Percentiles rank a stretch among this genome's conserved stretches.
phyloP scores from a whole-genome alignment of 2,797 vertebrate genomes.

The Fistularia commersonii region DNA sequence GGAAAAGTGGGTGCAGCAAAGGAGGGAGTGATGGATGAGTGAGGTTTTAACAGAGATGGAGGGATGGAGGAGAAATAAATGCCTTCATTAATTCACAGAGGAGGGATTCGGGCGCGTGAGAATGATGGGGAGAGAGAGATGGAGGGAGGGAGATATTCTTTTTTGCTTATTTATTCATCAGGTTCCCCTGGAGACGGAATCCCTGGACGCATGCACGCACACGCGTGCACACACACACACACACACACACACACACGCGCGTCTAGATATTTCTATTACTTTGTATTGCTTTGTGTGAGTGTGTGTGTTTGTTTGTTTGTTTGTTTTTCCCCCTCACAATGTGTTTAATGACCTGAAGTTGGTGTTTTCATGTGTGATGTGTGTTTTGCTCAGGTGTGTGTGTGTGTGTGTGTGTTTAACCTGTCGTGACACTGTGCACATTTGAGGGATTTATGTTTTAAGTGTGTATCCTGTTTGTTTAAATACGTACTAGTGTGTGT shows the following conservation, averaged over 20 bases:
- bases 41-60: constrained; percentile 25
- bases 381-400: too few relatives aligned
- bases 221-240: too few relatives aligned
- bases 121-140: neutral
- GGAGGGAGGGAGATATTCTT: neutral
- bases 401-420: too few relatives aligned
- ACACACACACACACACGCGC: constrained; percentile 6
- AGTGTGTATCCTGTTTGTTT: too few relatives aligned
- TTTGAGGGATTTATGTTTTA: too few relatives aligned
- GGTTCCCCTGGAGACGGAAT: constrained; percentile 34
- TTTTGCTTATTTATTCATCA: constrained; percentile 65
- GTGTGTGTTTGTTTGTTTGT: neutral
- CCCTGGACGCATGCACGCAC: constrained; percentile 11
- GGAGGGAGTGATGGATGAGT: constrained; percentile 3
- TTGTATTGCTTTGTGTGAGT: neutral
- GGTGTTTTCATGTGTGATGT: too few relatives aligned
- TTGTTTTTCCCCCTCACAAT: too few relatives aligned
- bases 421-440: too few relatives aligned
- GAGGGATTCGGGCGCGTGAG: neutral
- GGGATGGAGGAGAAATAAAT: constrained; percentile 5
- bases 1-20: neutral
- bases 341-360: too few relatives aligned
- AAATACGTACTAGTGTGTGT: too few relatives aligned
- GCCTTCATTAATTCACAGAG: constrained; percentile 23
- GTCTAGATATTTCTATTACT: neutral